Conservation (phyloP, 2,888 invertebrate species). For the Muscina levida region DNA sequence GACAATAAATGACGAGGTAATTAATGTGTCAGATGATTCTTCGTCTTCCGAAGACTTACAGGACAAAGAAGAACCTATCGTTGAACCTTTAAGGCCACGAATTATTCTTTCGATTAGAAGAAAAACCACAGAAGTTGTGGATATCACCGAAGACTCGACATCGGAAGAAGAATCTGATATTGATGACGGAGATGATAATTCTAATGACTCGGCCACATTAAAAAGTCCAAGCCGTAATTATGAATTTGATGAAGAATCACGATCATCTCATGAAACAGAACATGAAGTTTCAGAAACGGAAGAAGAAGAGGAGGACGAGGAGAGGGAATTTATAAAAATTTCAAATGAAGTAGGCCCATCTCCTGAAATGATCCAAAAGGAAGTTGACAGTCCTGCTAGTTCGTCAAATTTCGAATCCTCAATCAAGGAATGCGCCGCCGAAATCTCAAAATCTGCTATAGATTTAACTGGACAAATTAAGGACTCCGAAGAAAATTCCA, state of each 20-base stretch:
- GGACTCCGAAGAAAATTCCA: too few species aligned
- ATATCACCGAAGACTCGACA: slow-evolving; percentile 6
- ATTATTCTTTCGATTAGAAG: not conserved
- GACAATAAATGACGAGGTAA: not conserved
- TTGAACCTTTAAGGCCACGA: not conserved
- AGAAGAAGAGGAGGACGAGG: not conserved
- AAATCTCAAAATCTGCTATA: too few species aligned
- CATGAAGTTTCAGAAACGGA: not conserved
- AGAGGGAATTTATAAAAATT: too few species aligned
- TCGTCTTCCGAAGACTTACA: slow-evolving; percentile 11
- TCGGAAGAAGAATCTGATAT: slow-evolving; percentile 1
- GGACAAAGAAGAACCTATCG: not conserved
- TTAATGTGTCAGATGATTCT: slow-evolving; percentile 7
- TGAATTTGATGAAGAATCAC: not conserved
- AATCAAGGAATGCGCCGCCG: not conserved
- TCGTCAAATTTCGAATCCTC: not conserved
- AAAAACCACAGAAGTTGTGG: not conserved
- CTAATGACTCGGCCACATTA: not conserved
- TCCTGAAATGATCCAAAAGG: not conserved
- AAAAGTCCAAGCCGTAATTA: not conserved
- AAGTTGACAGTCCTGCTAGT: not conserved
- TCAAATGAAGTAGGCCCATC: too few species aligned
- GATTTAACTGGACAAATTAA: too few species aligned
- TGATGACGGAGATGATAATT: not conserved
- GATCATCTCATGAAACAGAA: not conserved